phyloP scores from a whole-genome alignment of 2,113 vertebrate species.

The Cyrtonyx montezumae region DNA sequence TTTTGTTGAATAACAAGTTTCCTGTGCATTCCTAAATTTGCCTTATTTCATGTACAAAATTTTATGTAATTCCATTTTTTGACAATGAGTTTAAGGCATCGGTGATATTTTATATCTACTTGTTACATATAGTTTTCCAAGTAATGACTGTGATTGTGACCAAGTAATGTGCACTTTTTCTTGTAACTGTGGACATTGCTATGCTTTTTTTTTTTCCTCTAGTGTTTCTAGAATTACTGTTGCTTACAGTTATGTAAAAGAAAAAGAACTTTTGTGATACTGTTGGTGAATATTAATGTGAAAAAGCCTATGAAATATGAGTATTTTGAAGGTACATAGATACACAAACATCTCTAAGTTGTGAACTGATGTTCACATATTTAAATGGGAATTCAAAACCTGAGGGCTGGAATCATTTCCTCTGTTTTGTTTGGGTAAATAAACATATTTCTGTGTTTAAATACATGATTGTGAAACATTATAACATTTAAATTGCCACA shows the following conservation, averaged over 20 bases:
- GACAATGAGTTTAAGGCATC: constrained; percentile 84
- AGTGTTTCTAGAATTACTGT: constrained; percentile 89
- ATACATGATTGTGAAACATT: constrained; percentile 73
- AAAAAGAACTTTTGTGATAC: constrained; percentile 88
- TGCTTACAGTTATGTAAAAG: constrained; percentile 84
- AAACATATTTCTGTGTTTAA: constrained; percentile 88
- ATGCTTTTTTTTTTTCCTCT: constrained; percentile 88
- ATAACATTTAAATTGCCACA: constrained; percentile 1
- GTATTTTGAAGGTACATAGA: constrained; percentile 87
- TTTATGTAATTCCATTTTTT: constrained; percentile 83
- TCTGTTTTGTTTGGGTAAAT: constrained; percentile 88
- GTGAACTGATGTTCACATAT: constrained; percentile 83
- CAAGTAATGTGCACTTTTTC: constrained; percentile 90
- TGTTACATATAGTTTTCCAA: constrained; percentile 88
- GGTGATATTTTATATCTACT: constrained; percentile 86
- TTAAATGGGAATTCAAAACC: constrained; percentile 82
- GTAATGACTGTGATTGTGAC: constrained; percentile 91
- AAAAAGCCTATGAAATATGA: constrained; percentile 88
- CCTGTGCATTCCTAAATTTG: constrained; percentile 88
- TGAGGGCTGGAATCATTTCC: constrained; percentile 86
- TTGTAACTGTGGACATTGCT: constrained; percentile 90
- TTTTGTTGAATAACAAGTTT: constrained; percentile 81
- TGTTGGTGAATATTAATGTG: constrained; percentile 91
- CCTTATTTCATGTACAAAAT: constrained; percentile 88
- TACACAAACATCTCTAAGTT: constrained; percentile 82